phyloP scores from a whole-genome alignment of 2,888 invertebrate genomes.

The Crematogaster levior region DNA sequence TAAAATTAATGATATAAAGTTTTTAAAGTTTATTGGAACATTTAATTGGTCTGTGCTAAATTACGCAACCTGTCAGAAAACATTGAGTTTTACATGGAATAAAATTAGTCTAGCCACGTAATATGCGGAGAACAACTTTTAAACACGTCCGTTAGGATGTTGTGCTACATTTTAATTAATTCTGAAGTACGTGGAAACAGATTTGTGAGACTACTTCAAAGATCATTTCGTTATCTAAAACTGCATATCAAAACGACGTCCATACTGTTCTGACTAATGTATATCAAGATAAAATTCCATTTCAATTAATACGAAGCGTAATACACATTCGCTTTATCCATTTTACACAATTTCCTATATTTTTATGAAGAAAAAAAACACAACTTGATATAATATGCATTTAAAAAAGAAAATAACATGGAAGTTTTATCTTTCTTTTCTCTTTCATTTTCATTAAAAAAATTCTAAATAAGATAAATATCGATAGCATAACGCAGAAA shows the following conservation, averaged over 20 bases:
- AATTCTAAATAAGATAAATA: too few relatives aligned
- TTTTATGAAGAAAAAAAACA: neutral
- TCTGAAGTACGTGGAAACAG: constrained; percentile 8
- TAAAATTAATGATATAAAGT: constrained; percentile 66
- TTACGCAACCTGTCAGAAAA: constrained; percentile 34
- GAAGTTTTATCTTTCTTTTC: neutral
- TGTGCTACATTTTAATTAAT: constrained; percentile 45
- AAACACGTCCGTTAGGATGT: constrained; percentile 37
- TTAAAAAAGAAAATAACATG: neutral
- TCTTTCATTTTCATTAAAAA: neutral
- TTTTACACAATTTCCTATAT: neutral
- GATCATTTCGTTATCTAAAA: neutral
- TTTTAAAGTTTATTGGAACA: constrained; percentile 62
- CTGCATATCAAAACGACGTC: constrained; percentile 6
- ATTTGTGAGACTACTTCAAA: constrained; percentile 11
- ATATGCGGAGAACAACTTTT: constrained; percentile 15
- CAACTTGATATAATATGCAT: neutral
- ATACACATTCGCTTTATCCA: neutral
- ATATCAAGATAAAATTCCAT: neutral
- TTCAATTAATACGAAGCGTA: neutral
- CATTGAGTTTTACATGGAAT: constrained; percentile 30
- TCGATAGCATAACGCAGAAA: neutral
- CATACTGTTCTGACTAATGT: neutral
- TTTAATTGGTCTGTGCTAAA: constrained; percentile 64
- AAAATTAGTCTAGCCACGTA: constrained; percentile 32